Percentiles rank a stretch among this genome's conserved stretches.
Conservation (phyloP, 92 coral and sea anemone species). For the Palythoa grandis region DNA sequence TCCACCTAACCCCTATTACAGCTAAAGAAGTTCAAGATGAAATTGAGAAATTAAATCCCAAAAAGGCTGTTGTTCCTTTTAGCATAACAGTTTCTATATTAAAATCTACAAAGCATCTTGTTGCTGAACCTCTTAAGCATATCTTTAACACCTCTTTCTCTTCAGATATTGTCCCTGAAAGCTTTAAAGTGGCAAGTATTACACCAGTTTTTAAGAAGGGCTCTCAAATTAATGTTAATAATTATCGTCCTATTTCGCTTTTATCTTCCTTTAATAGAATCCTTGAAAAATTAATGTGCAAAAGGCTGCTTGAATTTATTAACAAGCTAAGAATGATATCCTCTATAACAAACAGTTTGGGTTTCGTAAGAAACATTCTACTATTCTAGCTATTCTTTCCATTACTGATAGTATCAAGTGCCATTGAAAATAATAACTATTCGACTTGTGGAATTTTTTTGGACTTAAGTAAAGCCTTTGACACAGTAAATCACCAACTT, state of each 20-base stretch:
- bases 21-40: neutral
- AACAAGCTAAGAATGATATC: neutral
- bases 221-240: neutral
- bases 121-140: no score
- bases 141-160: neutral
- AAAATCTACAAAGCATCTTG: neutral
- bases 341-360: no score
- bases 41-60: conserved; percentile 1
- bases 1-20: neutral
- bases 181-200: no score
- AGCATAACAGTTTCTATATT: neutral
- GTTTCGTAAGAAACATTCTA: neutral
- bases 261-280: no score
- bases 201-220: no score
- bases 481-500: neutral
- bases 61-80: no score
- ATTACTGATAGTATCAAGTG: neutral
- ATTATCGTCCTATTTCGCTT: neutral
- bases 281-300: no score
- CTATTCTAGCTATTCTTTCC: neutral
- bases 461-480: neutral
- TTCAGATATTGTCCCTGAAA: no score
- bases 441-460: neutral
- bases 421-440: neutral
- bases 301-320: no score